Base-by-base conservation (phyloP, 1,140 invertebrate species). In the Colletes gigas region DNA sequence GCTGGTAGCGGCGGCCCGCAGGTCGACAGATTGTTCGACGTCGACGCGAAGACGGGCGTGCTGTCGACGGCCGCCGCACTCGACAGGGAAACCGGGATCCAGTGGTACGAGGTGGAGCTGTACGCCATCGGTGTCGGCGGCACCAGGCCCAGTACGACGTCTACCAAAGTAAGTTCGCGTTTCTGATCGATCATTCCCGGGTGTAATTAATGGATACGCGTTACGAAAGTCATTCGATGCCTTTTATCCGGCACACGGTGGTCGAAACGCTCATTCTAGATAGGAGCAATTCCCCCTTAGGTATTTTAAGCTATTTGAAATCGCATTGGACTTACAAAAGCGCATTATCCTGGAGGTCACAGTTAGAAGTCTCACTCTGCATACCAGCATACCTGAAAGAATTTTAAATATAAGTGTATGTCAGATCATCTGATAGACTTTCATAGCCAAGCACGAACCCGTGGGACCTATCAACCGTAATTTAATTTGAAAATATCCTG, bases 21-120 rank as follows among this genome's bases (percentile, higher is more conserved):
- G 92, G 96, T 97, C 82, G 97, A 97, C 90, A 95, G 96, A 85
- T 94, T 98, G 74, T 98, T 99, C 91, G 97, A 97, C 87, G 96
- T 99, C 84, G 98, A 99, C 93, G 95, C 96, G 5, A 96, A 97
- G 85, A 95, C 97, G 86, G 99, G 98, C 14, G 96, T 98, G 72
- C 92, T 99, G 66, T 97, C 97, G 8, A 98, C 98, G 7, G 96
- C 97, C 3, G 96, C 95, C 1, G 94, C 96, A 41, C 93, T 99
- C 84, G 98, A 99, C 93, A 94, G 98, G 65, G 98, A 99, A 92
- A 94, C 95, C 52, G 97, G 97, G 2, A 93, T 96, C 9, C 96
- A 96, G 84, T 94, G 94, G 84, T 98, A 98, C 93, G 95, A 97
- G 88, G 95, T 98, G 21, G 96, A 97, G 90, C 95, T 98, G 44